Evolutionary conservation across 2,113 vertebrate genomes (phyloP).

Genomic region (Polyodon spathula): DNA sequence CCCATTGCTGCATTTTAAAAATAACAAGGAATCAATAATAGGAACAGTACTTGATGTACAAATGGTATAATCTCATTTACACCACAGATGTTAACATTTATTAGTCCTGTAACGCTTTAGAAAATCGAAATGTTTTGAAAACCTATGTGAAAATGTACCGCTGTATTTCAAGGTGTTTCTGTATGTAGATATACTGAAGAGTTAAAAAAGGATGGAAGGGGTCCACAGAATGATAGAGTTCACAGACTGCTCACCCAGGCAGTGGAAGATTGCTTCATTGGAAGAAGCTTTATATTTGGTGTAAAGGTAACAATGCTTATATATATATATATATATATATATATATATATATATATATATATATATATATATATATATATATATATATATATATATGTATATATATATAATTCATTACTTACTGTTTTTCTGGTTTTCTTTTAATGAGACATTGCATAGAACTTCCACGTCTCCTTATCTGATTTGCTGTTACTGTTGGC

Average conservation of each 20-base stretch:
- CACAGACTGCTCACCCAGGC: slow-evolving; percentile 50
- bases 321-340: background rate
- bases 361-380: background rate
- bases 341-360: background rate
- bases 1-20: background rate
- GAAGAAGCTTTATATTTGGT: slow-evolving; percentile 67
- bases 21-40: too few relatives aligned
- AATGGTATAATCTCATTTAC: background rate
- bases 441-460: background rate
- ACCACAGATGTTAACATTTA: too few relatives aligned
- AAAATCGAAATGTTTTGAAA: background rate
- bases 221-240: slow-evolving; percentile 25
- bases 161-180: background rate
- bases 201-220: slow-evolving; percentile 35
- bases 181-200: slow-evolving; percentile 24
- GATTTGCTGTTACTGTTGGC: background rate
- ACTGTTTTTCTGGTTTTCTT: background rate
- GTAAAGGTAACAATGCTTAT: slow-evolving; percentile 55
- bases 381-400: too few relatives aligned
- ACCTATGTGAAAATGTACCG: too few relatives aligned
- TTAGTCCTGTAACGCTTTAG: too few relatives aligned
- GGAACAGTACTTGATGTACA: background rate
- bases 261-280: slow-evolving; percentile 66
- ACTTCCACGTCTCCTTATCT: background rate
- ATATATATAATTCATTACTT: background rate